Base-by-base conservation (phyloP, 1,140 invertebrate species). In the Charaxes varanes region DNA sequence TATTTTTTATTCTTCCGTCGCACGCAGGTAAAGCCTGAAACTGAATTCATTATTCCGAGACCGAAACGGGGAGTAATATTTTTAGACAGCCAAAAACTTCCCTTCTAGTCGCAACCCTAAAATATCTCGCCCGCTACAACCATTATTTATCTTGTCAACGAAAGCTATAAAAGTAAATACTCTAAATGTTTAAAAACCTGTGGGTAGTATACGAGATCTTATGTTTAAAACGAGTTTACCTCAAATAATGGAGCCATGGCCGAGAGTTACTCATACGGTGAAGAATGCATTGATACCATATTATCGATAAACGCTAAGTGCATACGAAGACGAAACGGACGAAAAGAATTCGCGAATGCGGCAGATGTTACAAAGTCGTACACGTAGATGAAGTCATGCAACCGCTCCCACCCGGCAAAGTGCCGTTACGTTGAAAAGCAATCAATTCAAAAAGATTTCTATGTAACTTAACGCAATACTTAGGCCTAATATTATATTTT, bases 311-410 rank as follows among this genome's bases (percentile, higher is more conserved):
- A 45, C 30, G 13, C 22, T 35, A 42, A 44, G 18, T 41, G 34
- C 40, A 41, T 30, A 30, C 36, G 19, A 14, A 24, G 6, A 31
- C 28, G 21, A 16, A 31, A 17, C 22, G 24, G 24, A 58, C 35
- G 43, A 51, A 47, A 41, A 35, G 40, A 37, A 49, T 48, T 52
- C 21, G 26, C 37, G 45, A 37, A 31, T 26, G 40, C 27, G 38
- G 47, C 48, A 58, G 41, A 54, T 58, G 55, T 37, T 50, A 48
- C 36, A 46, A 50, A 52, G 44, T 37, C 37, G 46, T 57, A 42
- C 44, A 33, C 30, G 43, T 38, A 35, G 50, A 61, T 66, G 66
- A 66, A 70, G 54, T 70, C 61, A 64, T 60, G 46, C 48, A 52
- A 46, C 53, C 61, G 49, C 54, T 62, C 61, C 55, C 59, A 57